These are phyloP conservation scores for Lacerta bilineata DNA, from an alignment of 2,797 vertebrate genomes.

Conservation along the genomic window DNA sequence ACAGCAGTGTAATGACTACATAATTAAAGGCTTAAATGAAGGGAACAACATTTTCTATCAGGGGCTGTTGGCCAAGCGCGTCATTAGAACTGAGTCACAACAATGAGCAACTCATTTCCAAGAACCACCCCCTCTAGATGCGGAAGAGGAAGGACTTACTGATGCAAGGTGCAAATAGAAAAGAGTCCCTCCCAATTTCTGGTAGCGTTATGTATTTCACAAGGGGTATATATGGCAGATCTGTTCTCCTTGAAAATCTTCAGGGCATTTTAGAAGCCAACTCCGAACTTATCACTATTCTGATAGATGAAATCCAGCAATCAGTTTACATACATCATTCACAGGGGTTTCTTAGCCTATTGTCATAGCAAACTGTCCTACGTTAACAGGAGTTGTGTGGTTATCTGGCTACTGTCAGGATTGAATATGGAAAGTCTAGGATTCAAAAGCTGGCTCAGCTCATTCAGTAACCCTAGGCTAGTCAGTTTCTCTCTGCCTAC, in stretches of 20 bases:
- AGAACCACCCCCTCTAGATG: constrained; percentile 15
- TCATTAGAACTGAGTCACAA: constrained; percentile 27
- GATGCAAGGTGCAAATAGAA: not conserved
- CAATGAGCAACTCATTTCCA: not conserved
- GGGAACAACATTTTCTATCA: not conserved
- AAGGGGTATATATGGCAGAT: not conserved
- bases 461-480: not conserved
- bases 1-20: not conserved
- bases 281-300: not conserved
- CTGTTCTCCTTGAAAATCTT: not conserved
- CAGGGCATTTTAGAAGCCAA: not conserved
- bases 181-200: not conserved
- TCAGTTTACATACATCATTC: not conserved
- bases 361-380: not conserved
- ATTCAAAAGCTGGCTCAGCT: not conserved
- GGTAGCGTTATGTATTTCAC: not conserved
- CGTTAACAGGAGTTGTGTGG: not conserved
- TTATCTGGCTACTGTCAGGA: not conserved
- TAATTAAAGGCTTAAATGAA: not conserved
- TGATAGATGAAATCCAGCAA: no score
- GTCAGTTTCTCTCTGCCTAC: not conserved
- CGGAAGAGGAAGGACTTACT: not conserved
- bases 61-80: not conserved
- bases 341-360: not conserved
- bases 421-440: not conserved